Evolutionary conservation across 1,140 invertebrate species (phyloP).

Genomic region (Orussus abietinus): DNA sequence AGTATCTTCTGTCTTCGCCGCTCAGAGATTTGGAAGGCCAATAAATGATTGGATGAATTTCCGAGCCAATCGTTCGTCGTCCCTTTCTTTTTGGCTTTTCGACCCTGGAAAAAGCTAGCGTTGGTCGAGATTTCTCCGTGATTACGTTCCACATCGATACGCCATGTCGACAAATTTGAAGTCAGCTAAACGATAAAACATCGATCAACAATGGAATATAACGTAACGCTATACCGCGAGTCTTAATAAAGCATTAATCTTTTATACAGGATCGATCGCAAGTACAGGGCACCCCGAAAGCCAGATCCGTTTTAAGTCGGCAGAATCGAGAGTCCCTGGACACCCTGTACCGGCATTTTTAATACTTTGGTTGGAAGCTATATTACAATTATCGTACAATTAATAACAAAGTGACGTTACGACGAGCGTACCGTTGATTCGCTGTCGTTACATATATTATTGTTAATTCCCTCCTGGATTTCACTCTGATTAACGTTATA

Average conservation of each 20-base stretch:
- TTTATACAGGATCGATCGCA: slow-evolving; percentile 6
- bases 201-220: slow-evolving; percentile 29
- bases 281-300: too few relatives aligned
- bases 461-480: slow-evolving; percentile 7
- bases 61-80: slow-evolving; percentile 10
- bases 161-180: slow-evolving; percentile 23
- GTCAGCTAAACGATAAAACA: slow-evolving; percentile 39
- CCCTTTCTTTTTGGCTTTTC: slow-evolving; percentile 17
- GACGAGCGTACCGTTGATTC: slow-evolving; percentile 8
- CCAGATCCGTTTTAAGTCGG: too few relatives aligned
- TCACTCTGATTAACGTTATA: slow-evolving; percentile 12
- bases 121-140: slow-evolving; percentile 26
- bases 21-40: slow-evolving; percentile 20
- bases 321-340: too few relatives aligned
- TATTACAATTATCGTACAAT: slow-evolving; percentile 21
- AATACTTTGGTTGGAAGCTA: slow-evolving; percentile 4
- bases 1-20: slow-evolving; percentile 20
- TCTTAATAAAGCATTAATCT: slow-evolving; percentile 30
- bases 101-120: slow-evolving; percentile 23
- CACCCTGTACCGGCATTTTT: background rate
- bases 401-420: slow-evolving; percentile 14
- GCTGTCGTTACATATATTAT: background rate
- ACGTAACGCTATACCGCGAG: slow-evolving; percentile 23
- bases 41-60: slow-evolving; percentile 18
- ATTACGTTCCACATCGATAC: slow-evolving; percentile 19